These are phyloP conservation scores for Macrostomum lignano DNA, from an alignment of 1,140 invertebrate species.

Conservation along the genomic window DNA sequence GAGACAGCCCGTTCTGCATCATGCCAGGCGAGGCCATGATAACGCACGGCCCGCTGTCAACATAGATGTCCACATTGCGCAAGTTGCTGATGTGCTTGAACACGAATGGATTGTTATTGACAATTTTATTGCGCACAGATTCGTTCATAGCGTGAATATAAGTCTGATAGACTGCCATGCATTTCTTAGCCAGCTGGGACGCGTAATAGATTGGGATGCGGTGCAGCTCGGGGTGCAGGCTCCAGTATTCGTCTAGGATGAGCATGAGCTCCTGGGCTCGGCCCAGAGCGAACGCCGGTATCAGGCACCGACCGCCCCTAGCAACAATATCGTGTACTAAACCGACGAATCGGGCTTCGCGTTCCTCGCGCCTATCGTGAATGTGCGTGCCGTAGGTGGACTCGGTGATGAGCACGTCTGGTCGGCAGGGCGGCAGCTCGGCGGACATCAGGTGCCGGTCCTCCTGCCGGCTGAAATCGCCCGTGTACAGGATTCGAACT, in stretches of 20 bases:
- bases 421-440: slow-evolving; percentile 73
- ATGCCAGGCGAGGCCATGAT: slow-evolving; percentile 97
- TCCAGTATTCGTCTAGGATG: slow-evolving; percentile 71
- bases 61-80: not conserved
- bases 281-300: slow-evolving; percentile 90
- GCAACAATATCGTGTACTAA: slow-evolving; percentile 80
- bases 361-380: slow-evolving; percentile 81
- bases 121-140: slow-evolving; percentile 69
- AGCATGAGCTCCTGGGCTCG: slow-evolving; percentile 31
- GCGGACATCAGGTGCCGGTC: slow-evolving; percentile 96
- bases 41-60: slow-evolving; percentile 76
- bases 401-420: slow-evolving; percentile 81
- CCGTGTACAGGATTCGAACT: slow-evolving; percentile 66
- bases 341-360: slow-evolving; percentile 70
- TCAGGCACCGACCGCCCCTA: slow-evolving; percentile 75
- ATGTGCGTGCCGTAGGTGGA: slow-evolving; percentile 97
- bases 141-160: slow-evolving; percentile 99
- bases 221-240: slow-evolving; percentile 78
- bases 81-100: slow-evolving; percentile 94
- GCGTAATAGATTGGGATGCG: slow-evolving; percentile 77
- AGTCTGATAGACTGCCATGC: slow-evolving; percentile 98
- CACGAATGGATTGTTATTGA: slow-evolving; percentile 91
- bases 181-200: slow-evolving; percentile 82
- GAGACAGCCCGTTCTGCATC: slow-evolving; percentile 90
- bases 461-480: slow-evolving; percentile 91